Base-by-base conservation (phyloP, 2,888 invertebrate genomes). In the Ctenicera cuprea region DNA sequence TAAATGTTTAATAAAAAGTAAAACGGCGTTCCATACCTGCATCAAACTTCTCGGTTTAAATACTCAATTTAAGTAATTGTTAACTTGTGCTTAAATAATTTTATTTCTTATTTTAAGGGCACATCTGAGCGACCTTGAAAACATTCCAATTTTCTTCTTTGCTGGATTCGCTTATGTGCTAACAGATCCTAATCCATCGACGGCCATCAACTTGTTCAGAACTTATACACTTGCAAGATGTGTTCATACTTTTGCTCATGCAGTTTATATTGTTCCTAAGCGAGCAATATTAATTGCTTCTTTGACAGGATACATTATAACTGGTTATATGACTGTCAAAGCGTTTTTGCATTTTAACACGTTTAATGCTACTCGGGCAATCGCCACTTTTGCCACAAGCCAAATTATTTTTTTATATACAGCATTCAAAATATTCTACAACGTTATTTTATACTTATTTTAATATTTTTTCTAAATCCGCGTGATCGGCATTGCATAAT, bases 101-200 rank as follows among this genome's bases (percentile, higher is more conserved):
- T 26, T n/a, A n/a, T n/a, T n/a, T n/a, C n/a, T 16, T 48, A 18
- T 61, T 71, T 76, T 37, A 26, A 92, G 93, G 80, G 93, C 92
- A 11, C 93, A 94, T 83, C 87, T 90, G 79, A 94, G 94, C 82
- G 94, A 94, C 83, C 82, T 94, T 84, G 94, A 94, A 86, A 94
- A 93, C 84, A 93, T 94, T 67, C 89, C 91, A 0, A 88, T 90
- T 0, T 94, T 93, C 83, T 88, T 92, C 84, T 80, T 92, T 12
- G 85, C 91, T 37, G 91, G 90, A 3, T 88, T 90, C 3, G 83
- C 91, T 68, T 94, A 92, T 86, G 82, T 92, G 70, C 87, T 90
- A 30, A 92, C 92, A 0, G 87, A 87, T 0, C 93, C 94, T 0
- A 85, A 85, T 64, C 82, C 86, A 5, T 83, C 80, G 71, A 63